Evolutionary conservation across 2,888 invertebrate genomes (phyloP).

Genomic region (Meloe dianella): DNA sequence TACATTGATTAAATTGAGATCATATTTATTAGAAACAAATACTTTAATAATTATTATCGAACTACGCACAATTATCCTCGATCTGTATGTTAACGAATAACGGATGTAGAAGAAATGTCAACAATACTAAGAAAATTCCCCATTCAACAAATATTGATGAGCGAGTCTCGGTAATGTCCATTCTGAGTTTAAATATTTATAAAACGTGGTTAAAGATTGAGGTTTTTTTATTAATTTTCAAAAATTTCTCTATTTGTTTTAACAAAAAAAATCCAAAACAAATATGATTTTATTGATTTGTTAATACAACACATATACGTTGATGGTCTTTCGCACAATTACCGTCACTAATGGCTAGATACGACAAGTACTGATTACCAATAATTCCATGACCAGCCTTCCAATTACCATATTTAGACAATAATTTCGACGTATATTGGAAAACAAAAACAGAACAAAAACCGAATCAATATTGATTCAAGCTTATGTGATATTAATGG

Average conservation of each 20-base stretch:
- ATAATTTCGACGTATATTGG: neutral
- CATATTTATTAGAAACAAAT: neutral
- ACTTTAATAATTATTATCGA: neutral
- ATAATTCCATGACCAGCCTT: conserved; percentile 13
- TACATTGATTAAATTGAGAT: neutral
- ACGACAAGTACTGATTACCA: conserved; percentile 17
- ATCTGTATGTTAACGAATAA: neutral
- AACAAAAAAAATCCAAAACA: neutral
- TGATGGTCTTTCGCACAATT: conserved; percentile 8
- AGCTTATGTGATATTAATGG: neutral
- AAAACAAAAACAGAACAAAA: neutral
- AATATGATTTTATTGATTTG: neutral
- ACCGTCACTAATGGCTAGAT: conserved; percentile 13
- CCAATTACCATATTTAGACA: conserved; percentile 12
- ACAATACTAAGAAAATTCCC: neutral
- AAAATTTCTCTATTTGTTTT: neutral
- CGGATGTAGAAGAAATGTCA: neutral
- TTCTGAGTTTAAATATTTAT: neutral
- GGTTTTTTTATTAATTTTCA: neutral
- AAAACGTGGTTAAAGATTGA: neutral
- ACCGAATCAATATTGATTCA: neutral
- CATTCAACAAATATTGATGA: conserved; percentile 8
- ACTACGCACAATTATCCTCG: neutral
- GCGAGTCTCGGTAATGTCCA: neutral
- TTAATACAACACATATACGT: neutral